Base-by-base conservation (phyloP, 2,797 vertebrate genomes). In the Eulemur rubriventer region DNA sequence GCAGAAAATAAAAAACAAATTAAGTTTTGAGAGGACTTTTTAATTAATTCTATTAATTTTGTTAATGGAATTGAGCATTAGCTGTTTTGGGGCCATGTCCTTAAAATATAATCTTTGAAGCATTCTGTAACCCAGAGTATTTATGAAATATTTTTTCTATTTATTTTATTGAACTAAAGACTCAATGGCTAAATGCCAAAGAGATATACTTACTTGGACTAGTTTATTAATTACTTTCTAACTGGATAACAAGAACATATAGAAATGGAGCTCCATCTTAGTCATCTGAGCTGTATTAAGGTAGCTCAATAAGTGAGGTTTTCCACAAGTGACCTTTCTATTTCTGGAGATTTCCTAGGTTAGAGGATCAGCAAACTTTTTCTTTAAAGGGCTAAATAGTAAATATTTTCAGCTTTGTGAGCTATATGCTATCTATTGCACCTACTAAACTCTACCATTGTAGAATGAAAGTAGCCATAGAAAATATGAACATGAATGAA, bases 71-170 rank as follows among this genome's bases (percentile, higher is more conserved):
- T 46, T 82, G 2, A 57, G 18, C 41, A 70, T 82, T 63, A 79
- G 52, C 18, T 83, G 17, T 93, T 92, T 84, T 57, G 86, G 38
- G 20, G 6, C 2, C 28, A 69, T 30, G 33, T 24, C 18, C 4
- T 16, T 93, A 35, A 80, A 79, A 69, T 41, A n/a, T 28, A 52
- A 84, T n/a, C 11, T 85, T 59, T 78, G 48, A 12, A 7, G 6
- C 26, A 82, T 48, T 67, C 11, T 67, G n/a, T 78, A 8, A 61
- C 24, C 7, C 4, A 73, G 6, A 67, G 16, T 80, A 78, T 63
- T 89, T 89, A 50, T 41, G 35, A 86, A 79, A 85, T 72, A 28
- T 33, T 91, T 91, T 93, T 96, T 80, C 30, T 43, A 30, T 48
- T 69, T 43, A 2, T 52, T 87, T 95, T 65, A 72, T 55, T 89